Evolutionary conservation across 2,888 invertebrate species (phyloP), one percentile per base, ranked within the genome.

Genomic region (Stenurella melanura): DNA sequence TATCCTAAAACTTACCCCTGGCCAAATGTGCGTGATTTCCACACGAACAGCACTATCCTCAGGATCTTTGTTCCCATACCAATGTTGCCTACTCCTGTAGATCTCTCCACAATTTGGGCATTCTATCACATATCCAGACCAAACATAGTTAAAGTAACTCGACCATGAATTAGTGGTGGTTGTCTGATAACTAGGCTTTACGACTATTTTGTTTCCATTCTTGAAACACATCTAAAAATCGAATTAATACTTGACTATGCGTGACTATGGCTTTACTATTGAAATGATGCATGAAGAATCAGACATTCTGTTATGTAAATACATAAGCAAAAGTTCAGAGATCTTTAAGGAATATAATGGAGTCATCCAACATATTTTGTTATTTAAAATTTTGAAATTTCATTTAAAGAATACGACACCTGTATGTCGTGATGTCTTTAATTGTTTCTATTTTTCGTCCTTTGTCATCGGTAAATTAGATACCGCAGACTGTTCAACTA

Each of bases 11-110:
- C 89, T 89, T 83, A 92, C 92, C 84, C 92, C 93, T 79, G 92
- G 92, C 95, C 95, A 95, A 18, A 95, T 92, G 86, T 95, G 95
- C 17, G 92, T 91, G 64, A 93, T 92, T 88, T 94, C 94, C 7
- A 92, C 91, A 75, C 92, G 89, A 15, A 95, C 94, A 12, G 93
- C 93, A 34, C 91, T 89, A 78, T 93, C 93, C 86, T 94, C 95
- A 0, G 95, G 94, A 78, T 93, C 92, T 82, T 93, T 93, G 85
- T 96, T 96, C 6, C 95, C 95, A 87, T 93, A 95, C 96, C 96
- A 96, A 87, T 93, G 94, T 86, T 96, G 93, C 26, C 95, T 91
- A 83, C 94, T 94, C 60, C 94, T 91, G 84, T 92, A 93, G 78
- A 95, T 94, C 80, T 94, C 92, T 0, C 95, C 94, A 88, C 94